These are phyloP conservation scores for Psylliodes chrysocephalus DNA, from an alignment of 2,888 invertebrate genomes.

Conservation along the genomic window DNA sequence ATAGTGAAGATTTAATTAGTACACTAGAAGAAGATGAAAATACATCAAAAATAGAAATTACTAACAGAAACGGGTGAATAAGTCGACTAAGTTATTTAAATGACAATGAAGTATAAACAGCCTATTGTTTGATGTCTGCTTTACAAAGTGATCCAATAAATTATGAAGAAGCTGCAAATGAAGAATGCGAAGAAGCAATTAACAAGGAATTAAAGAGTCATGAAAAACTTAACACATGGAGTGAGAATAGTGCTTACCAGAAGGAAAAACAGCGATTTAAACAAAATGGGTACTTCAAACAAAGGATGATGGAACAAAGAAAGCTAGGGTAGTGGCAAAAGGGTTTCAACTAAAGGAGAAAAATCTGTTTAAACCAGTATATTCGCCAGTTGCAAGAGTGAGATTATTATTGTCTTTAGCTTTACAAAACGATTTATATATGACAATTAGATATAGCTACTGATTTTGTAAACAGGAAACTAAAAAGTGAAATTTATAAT, in stretches of 20 bases:
- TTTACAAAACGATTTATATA: too few relatives aligned
- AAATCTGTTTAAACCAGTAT: too few relatives aligned
- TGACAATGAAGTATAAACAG: slow-evolving; percentile 32
- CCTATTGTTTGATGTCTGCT: slow-evolving; percentile 25
- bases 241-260: slow-evolving; percentile 37
- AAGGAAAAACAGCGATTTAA: slow-evolving; percentile 44
- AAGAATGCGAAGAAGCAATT: slow-evolving; percentile 33
- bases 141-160: background rate
- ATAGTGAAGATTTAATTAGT: slow-evolving; percentile 19
- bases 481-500: too few relatives aligned
- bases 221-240: slow-evolving; percentile 44
- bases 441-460: too few relatives aligned
- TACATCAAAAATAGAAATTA: slow-evolving; percentile 9
- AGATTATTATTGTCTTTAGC: too few relatives aligned
- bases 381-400: too few relatives aligned
- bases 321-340: slow-evolving; percentile 34
- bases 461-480: too few relatives aligned
- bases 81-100: slow-evolving; percentile 19
- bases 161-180: too few relatives aligned
- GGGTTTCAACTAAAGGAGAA: too few relatives aligned
- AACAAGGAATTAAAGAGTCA: too few relatives aligned
- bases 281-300: slow-evolving; percentile 43
- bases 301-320: slow-evolving; percentile 37
- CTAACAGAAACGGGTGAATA: too few relatives aligned
- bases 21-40: slow-evolving; percentile 22